Evolutionary conservation across 2,888 invertebrate genomes (phyloP), one percentile per base, ranked within the genome.

Genomic region (Cybosia mesomella): DNA sequence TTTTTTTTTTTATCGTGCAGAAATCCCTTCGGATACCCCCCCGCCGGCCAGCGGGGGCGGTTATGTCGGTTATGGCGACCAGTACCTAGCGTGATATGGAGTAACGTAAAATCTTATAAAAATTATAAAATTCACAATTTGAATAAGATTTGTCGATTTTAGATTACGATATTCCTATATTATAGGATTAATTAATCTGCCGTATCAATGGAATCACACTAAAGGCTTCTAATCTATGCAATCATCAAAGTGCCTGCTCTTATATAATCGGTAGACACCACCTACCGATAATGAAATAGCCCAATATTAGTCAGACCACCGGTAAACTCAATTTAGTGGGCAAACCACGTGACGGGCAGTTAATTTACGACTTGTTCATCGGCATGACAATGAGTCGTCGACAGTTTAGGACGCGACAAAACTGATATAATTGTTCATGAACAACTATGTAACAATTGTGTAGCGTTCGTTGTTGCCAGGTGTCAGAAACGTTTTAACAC

Each of bases 381-480:
- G 74, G 91, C 89, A 91, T 91, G 88, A 84, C 83, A 92, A 92
- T 91, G 86, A 91, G 80, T 61, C 28, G 64, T 67, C 76, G 72
- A 71, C 69, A 70, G 68, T 68, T 80, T 73, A 66, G 74, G 74
- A 70, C 74, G 72, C 81, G 77, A 82, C 86, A 82, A 83, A 85
- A 85, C 87, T 85, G 80, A 88, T 87, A 83, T 82, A 86, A 88
- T 86, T 86, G 81, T 62, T 54, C 13, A 82, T 73, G 71, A 76
- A 80, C 80, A 77, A 80, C 82, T 82, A 86, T 84, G 83, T 82
- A 83, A 82, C 85, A 84, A 87, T 88, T 85, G 85, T 83, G 80
- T 77, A 71, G 72, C 67, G 75, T 73, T 77, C 72, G 77, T 83
- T 85, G 75, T 77, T 66, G 73, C 63, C 84, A 81, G 83, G 73